Conservation (phyloP, 2,113 vertebrate species). For the Gopherus evgoodei region DNA sequence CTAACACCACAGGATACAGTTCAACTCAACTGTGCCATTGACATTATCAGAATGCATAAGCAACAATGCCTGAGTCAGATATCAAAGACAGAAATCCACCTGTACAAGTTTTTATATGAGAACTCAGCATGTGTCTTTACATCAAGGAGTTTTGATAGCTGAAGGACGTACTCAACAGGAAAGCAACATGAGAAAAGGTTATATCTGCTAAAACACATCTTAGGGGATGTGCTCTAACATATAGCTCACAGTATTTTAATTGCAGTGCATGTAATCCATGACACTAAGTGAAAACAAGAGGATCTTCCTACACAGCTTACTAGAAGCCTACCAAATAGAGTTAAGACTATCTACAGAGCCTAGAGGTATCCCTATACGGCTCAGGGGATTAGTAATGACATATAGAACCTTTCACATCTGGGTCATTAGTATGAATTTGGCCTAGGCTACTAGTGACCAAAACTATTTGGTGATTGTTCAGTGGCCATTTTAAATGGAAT, state of each 20-base stretch:
- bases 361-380: not conserved
- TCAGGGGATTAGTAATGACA: slow-evolving; percentile 26
- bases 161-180: slow-evolving; percentile 30
- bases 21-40: slow-evolving; percentile 33
- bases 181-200: slow-evolving; percentile 43
- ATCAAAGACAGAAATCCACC: not conserved
- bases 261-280: not conserved
- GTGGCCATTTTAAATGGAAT: slow-evolving; percentile 7
- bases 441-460: not conserved
- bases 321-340: not conserved
- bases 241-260: not conserved
- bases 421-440: not conserved
- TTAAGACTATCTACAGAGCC: slow-evolving; percentile 10
- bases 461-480: slow-evolving; percentile 24
- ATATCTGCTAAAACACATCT: not conserved
- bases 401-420: not conserved
- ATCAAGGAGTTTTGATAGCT: slow-evolving; percentile 49
- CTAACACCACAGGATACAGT: slow-evolving; percentile 40
- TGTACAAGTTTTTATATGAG: not conserved
- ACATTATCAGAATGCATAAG: slow-evolving; percentile 32
- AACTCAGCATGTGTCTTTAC: slow-evolving; percentile 19
- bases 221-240: not conserved
- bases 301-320: fast-evolving
- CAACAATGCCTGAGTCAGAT: not conserved
- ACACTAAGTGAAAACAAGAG: slow-evolving; percentile 26